phyloP scores from a whole-genome alignment of 2,113 vertebrate species.

The Indri indri region DNA sequence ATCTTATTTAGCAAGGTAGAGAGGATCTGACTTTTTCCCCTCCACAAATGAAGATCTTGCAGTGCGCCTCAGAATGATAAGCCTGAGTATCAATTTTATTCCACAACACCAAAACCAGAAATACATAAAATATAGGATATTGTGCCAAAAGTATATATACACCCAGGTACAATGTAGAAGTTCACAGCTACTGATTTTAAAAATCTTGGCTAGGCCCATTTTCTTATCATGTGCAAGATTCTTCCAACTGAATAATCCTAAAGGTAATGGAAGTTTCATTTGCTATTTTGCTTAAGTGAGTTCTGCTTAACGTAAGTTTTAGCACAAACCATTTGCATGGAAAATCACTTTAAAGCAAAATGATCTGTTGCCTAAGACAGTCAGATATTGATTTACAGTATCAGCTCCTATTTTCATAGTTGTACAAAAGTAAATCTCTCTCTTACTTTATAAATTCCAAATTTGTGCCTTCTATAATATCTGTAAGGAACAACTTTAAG shows the following conservation, averaged over 20 bases:
- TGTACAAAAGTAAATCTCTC: background rate
- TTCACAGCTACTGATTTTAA: background rate
- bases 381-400: background rate
- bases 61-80: background rate
- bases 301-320: background rate
- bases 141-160: background rate
- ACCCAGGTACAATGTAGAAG: background rate
- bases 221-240: background rate
- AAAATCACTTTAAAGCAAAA: conserved; percentile 29
- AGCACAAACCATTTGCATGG: background rate
- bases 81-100: background rate
- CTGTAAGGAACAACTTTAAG: background rate
- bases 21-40: background rate
- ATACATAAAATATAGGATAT: background rate
- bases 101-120: background rate
- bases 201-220: background rate
- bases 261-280: background rate
- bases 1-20: background rate
- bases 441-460: background rate
- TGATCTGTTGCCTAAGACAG: background rate
- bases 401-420: background rate
- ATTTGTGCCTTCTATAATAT: background rate
- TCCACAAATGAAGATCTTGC: background rate
- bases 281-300: background rate
- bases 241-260: background rate